Conservation (phyloP, 2,888 invertebrate species). For the Crematogaster levior region DNA sequence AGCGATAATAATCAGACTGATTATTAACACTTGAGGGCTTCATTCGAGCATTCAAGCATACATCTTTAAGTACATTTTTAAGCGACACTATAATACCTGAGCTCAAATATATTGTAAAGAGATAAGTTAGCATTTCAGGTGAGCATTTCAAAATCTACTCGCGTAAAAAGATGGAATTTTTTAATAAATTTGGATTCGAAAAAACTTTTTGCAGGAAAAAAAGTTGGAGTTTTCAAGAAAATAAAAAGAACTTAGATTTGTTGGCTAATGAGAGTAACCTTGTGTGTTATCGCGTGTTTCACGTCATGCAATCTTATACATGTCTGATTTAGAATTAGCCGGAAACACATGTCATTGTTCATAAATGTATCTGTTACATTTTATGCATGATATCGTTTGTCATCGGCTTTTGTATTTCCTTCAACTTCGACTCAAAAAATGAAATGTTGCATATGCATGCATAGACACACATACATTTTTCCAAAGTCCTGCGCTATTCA, state of each 20-base stretch:
- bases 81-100: neutral
- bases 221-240: neutral
- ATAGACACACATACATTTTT: too few species aligned
- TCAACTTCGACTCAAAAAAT: too few species aligned
- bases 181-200: neutral
- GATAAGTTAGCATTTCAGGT: too few species aligned
- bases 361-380: neutral
- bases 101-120: neutral
- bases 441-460: too few species aligned
- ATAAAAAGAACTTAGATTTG: constrained; percentile 19
- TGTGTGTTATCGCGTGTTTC: constrained; percentile 20
- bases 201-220: neutral
- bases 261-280: constrained; percentile 3
- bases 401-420: too few species aligned
- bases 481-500: too few species aligned
- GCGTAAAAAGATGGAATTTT: too few species aligned
- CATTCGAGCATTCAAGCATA: neutral
- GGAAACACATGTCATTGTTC: neutral
- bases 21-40: neutral
- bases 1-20: neutral
- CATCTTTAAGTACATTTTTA: neutral
- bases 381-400: too few species aligned
- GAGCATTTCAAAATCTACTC: neutral
- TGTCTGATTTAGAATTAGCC: constrained; percentile 6
- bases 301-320: constrained; percentile 33